phyloP scores from a whole-genome alignment of 1,140 invertebrate species.

The Orchestia grillus region DNA sequence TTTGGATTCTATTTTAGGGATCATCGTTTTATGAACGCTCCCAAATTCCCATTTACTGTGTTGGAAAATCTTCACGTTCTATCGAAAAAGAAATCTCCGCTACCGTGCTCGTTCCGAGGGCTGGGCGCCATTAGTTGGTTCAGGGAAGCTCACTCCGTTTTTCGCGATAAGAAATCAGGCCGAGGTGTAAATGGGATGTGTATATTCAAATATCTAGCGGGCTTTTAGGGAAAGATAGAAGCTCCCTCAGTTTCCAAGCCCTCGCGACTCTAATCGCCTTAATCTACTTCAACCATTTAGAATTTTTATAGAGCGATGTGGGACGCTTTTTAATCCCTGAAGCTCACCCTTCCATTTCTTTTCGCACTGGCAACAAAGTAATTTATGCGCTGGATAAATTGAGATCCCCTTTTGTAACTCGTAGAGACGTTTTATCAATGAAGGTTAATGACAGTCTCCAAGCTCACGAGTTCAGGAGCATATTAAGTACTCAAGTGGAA shows the following conservation, averaged over 20 bases:
- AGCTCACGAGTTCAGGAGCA: not conserved
- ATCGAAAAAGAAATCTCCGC: slow-evolving; percentile 44
- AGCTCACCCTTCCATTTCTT: slow-evolving; percentile 55
- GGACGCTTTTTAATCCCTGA: slow-evolving; percentile 51
- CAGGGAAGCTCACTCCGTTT: slow-evolving; percentile 51
- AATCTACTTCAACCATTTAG: slow-evolving; percentile 55
- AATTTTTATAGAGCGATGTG: slow-evolving; percentile 56
- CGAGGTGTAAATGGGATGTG: slow-evolving; percentile 56
- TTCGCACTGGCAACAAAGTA: slow-evolving; percentile 38
- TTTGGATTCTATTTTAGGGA: slow-evolving; percentile 13
- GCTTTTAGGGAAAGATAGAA: slow-evolving; percentile 56
- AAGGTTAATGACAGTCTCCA: not conserved
- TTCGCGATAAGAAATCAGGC: slow-evolving; percentile 55
- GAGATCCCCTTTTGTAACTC: not conserved
- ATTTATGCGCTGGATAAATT: slow-evolving; percentile 49
- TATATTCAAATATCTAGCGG: slow-evolving; percentile 54
- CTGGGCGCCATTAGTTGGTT: slow-evolving; percentile 51
- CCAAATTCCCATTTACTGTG: slow-evolving; percentile 27
- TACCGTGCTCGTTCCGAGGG: slow-evolving; percentile 47
- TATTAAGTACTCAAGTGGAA: not conserved
- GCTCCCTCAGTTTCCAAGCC: slow-evolving; percentile 55
- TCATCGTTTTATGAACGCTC: slow-evolving; percentile 46
- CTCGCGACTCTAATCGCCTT: slow-evolving; percentile 55
- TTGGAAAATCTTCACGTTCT: slow-evolving; percentile 46
- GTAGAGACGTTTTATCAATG: not conserved